Conservation (phyloP, 2,888 invertebrate genomes). For the Galeruca laticollis region DNA sequence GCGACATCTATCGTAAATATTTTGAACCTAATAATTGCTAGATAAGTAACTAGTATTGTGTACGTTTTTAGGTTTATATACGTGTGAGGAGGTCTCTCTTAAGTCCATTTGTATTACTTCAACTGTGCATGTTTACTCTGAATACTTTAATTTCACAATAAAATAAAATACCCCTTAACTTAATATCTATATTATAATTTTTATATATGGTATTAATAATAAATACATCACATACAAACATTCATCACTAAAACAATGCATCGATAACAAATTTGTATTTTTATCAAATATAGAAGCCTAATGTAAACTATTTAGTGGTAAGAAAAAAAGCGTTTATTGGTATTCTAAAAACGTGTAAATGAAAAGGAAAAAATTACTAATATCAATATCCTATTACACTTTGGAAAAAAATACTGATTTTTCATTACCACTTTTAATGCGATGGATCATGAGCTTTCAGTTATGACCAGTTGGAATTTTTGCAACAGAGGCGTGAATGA, state of each 20-base stretch:
- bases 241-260: conserved; percentile 55
- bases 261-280: conserved; percentile 51
- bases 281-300: conserved; percentile 43
- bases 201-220: conserved; percentile 55
- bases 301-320: conserved; percentile 29
- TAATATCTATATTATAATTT: conserved; percentile 53
- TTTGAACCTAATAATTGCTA: too few relatives aligned
- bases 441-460: not conserved
- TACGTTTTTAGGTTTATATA: too few relatives aligned
- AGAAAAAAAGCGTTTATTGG: conserved; percentile 21
- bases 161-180: conserved; percentile 52
- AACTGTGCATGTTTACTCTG: too few relatives aligned
- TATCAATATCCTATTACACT: not conserved
- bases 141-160: conserved; percentile 37
- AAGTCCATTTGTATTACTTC: too few relatives aligned
- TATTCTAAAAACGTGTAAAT: conserved; percentile 14
- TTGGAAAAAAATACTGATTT: conserved; percentile 12
- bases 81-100: too few relatives aligned
- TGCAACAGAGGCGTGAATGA: too few relatives aligned
- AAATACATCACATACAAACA: conserved; percentile 62
- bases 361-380: conserved; percentile 16
- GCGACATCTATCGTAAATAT: too few relatives aligned
- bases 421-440: not conserved
- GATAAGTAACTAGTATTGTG: too few relatives aligned
- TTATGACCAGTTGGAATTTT: too few relatives aligned